These are phyloP conservation scores for Zoanthus sociatus DNA, from an alignment of 92 coral and sea anemone species.

Conservation along the genomic window DNA sequence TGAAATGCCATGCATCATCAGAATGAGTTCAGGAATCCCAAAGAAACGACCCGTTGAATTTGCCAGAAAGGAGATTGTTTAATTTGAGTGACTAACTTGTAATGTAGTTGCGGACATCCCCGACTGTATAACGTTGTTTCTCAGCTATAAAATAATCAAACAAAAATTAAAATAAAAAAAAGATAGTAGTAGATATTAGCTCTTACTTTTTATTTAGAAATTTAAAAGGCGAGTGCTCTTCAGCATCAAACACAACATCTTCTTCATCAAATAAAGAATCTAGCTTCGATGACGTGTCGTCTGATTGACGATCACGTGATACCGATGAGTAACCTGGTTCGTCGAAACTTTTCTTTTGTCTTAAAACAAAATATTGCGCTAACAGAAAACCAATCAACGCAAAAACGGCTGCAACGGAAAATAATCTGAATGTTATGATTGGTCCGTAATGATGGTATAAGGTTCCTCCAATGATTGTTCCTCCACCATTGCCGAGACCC, in stretches of 20 bases:
- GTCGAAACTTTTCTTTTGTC: background rate
- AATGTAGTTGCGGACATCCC: too few relatives aligned
- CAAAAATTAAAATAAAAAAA: too few relatives aligned
- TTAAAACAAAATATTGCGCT: conserved; percentile 13
- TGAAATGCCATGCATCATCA: too few relatives aligned
- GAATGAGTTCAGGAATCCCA: too few relatives aligned
- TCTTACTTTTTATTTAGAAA: conserved; percentile 24
- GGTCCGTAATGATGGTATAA: conserved; percentile 66
- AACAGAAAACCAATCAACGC: conserved; percentile 35
- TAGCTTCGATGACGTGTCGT: background rate
- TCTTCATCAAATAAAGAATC: conserved; percentile 9
- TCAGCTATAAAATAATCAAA: too few relatives aligned
- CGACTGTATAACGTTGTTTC: too few relatives aligned
- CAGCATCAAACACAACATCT: background rate
- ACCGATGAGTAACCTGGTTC: background rate
- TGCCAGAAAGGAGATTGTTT: too few relatives aligned
- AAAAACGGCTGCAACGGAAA: conserved; percentile 52
- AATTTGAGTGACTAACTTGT: too few relatives aligned
- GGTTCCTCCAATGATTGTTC: conserved; percentile 78
- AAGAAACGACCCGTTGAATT: too few relatives aligned
- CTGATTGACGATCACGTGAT: conserved; percentile 4
- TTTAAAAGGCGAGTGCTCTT: background rate
- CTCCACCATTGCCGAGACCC: conserved; percentile 82
- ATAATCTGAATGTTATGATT: conserved; percentile 53
- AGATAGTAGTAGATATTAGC: too few relatives aligned